Base-by-base conservation (phyloP, 2,797 vertebrate genomes). In the Hypotaenidia philippensis region DNA sequence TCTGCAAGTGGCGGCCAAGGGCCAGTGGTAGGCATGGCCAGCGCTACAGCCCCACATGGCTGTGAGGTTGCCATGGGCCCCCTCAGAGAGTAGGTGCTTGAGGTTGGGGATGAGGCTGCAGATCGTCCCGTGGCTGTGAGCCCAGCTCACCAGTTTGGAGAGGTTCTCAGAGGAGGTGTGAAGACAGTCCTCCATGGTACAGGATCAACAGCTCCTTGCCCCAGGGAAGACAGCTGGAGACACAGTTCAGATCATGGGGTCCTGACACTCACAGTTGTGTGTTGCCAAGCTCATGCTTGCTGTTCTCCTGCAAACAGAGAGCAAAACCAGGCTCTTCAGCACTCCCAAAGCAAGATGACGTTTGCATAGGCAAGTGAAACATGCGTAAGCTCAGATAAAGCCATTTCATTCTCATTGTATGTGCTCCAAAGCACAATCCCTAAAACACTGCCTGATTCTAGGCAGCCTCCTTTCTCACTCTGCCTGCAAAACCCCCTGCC, bases 101-200 rank as follows among this genome's bases (percentile, higher is more conserved):
- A 99, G 98, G 96, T 98, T 98, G 80, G 99, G 99, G 96, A 99
- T 99, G 94, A 99, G 98, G 96, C 97, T 98, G 98, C 99, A 99
- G 96, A 99, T 99, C 41, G 99, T 99, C 34, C 99, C 99, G 32
- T 99, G 99, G 96, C 99, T 99, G 97, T 99, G 99, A 65, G 99
- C 99, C 99, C 99, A 99, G 97, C 98, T 99, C 93, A 99, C 98
- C 87, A 99, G 97, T 95, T 99, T 99, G 93, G 98, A 98, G 89
- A 99, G 98, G 90, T 98, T 98, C 95, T 99, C 99, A 0, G 98
- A 98, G 85, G 99, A 99, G 49, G 99, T 99, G 94, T 99, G 98
- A 98, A 99, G 98, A 95, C 98, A 99, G 97, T 99, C 98, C 96
- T 99, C 98, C 99, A 99, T 99, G 97, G 92, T 97, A 84, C 71